These are phyloP conservation scores for Aricia artaxerxes DNA, from an alignment of 2,888 invertebrate species.

Conservation along the genomic window DNA sequence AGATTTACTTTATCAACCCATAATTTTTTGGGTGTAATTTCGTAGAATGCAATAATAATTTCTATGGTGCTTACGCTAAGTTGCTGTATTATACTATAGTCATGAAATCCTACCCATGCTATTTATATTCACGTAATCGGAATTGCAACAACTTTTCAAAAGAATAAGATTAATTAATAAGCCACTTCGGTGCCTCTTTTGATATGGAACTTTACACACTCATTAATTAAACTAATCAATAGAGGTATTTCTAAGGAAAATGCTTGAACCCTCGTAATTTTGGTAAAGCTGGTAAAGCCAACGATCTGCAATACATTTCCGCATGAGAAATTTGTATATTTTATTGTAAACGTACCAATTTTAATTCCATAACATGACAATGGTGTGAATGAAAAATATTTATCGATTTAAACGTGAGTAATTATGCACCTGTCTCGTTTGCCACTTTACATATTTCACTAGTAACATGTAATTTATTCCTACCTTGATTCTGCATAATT, in stretches of 20 bases:
- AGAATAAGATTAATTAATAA: no score
- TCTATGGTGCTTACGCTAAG: no score
- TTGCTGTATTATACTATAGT: no score
- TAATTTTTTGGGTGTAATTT: neutral
- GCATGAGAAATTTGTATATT: neutral
- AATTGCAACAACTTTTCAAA: no score
- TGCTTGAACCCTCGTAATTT: neutral
- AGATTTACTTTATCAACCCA: neutral
- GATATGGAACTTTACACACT: no score
- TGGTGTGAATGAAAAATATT: neutral
- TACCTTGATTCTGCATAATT: conserved; percentile 12
- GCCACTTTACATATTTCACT: neutral
- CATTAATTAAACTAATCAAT: no score
- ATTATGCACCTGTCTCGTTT: conserved; percentile 9
- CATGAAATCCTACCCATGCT: no score
- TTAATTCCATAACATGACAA: neutral
- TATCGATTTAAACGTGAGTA: conserved; percentile 11
- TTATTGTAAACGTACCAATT: neutral
- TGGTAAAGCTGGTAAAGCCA: neutral
- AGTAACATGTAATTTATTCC: neutral
- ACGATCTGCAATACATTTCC: no score
- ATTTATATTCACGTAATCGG: no score
- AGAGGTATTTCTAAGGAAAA: neutral
- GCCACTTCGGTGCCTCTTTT: no score
- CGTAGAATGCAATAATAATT: no score